These are phyloP conservation scores for Callitettix versicolor DNA, from an alignment of 1,140 invertebrate species.

Conservation along the genomic window DNA sequence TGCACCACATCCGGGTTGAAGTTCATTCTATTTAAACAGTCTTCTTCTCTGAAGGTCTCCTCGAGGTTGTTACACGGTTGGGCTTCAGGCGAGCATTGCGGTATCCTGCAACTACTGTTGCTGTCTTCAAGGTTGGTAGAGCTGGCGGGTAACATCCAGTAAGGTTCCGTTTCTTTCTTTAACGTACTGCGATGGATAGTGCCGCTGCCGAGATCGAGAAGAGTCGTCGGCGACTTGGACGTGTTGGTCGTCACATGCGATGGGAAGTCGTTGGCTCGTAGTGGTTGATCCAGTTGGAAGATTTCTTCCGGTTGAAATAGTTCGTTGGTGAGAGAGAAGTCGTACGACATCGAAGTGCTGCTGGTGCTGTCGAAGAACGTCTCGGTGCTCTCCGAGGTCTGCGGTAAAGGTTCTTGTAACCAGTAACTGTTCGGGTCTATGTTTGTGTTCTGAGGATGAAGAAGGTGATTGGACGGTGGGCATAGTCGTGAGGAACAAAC, in stretches of 20 bases:
- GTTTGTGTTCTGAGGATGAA: background rate
- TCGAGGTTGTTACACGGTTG: constrained; percentile 13
- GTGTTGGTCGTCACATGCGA: constrained; percentile 24
- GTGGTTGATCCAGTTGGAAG: constrained; percentile 61
- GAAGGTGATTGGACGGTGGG: background rate
- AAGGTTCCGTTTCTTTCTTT: background rate
- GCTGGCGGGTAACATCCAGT: constrained; percentile 6
- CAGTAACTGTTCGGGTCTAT: background rate
- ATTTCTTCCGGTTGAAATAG: constrained; percentile 69
- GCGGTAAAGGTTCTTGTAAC: background rate
- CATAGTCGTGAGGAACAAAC: constrained; percentile 34
- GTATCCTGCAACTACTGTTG: constrained; percentile 30
- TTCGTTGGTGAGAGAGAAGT: constrained; percentile 45
- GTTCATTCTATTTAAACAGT: background rate
- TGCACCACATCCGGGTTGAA: constrained; percentile 5
- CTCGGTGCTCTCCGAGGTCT: constrained; percentile 12
- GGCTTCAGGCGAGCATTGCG: constrained; percentile 15
- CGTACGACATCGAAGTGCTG: constrained; percentile 26
- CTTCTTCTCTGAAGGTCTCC: background rate
- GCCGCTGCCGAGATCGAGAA: constrained; percentile 58
- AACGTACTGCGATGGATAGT: constrained; percentile 37
- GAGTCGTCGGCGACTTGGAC: constrained; percentile 47
- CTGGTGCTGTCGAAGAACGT: constrained; percentile 13
- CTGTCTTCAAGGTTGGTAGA: constrained; percentile 38
- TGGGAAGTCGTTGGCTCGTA: constrained; percentile 35